Base-by-base conservation (phyloP, 2,113 vertebrate genomes). In the Hypanus sabinus region DNA sequence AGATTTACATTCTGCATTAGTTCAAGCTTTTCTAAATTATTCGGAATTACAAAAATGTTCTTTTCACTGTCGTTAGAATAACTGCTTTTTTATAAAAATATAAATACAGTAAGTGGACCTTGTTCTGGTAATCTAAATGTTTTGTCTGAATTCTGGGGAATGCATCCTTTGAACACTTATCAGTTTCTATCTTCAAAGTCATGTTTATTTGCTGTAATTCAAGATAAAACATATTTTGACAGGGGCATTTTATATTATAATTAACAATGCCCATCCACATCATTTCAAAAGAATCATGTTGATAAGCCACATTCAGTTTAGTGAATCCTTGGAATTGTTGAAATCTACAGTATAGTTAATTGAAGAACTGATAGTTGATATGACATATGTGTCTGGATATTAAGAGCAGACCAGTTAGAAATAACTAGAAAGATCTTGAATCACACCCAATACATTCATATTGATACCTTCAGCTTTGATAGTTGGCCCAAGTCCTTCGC, bases 401-500 rank as follows among this genome's bases (percentile, higher is more conserved):
- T 36, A 36, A 79, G 70, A 18, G 22, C 6, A 76, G 38, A 75
- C 70, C 30, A 77, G 33, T 62, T 22, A 16, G 30, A 9, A 77
- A 22, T 33, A 62, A 93, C 18, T 55, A 33, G 14, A 90, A 65
- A 20, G 20, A 36, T 1, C 68, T 68, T 10, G 30, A 18, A 33
- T 68, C 7, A 68, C 60, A 36, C 24, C 20, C 55, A 88, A 85
- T 88, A 46, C 11, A 60, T n/a, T 36, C 16, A 80, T 18, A 95
- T 94, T 94, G 93, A 96, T 98, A 99, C 99, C 98, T 99, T 99
- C 95, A 99, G 97, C 96, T 99, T 99, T 94, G 99, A 98, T 95
- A 99, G 96, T 75, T 99, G 99, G 95, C 99, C 98, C 94, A 99
- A 96, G 95, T 99, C 98, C 97, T 99, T 99, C 95, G 98, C 98